phyloP scores from a whole-genome alignment of 2,113 vertebrate genomes.

The Planiliza haematocheilus region DNA sequence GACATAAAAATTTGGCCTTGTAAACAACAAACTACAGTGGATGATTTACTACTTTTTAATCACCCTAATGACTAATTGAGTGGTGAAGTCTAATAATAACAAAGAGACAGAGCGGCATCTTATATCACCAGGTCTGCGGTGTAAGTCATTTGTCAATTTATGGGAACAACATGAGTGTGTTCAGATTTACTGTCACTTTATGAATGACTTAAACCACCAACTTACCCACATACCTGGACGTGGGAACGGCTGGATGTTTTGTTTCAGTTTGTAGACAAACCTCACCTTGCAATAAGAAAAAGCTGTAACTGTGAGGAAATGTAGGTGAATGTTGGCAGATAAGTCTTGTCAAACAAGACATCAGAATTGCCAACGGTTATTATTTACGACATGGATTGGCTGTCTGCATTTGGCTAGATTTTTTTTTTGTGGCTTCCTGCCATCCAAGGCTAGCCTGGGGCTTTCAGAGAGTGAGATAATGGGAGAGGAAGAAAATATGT shows the following conservation, averaged over 20 bases:
- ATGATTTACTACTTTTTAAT: too few relatives aligned
- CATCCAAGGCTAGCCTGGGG: constrained; percentile 21
- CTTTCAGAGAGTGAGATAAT: not conserved
- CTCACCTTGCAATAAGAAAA: not conserved
- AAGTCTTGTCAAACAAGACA: not conserved
- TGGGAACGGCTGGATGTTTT: not conserved
- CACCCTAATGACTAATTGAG: too few relatives aligned
- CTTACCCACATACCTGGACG: not conserved
- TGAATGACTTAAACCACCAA: constrained; percentile 3
- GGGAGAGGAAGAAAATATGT: constrained; percentile 8
- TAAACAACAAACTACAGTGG: too few relatives aligned
- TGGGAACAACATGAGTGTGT: not conserved
- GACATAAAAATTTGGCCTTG: too few relatives aligned
- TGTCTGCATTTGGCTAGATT: constrained; percentile 5
- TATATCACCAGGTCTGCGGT: not conserved
- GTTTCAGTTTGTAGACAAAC: not conserved
- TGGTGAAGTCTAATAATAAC: too few relatives aligned
- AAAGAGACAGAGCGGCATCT: not conserved
- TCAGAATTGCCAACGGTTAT: not conserved
- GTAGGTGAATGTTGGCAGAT: not conserved
- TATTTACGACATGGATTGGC: constrained; percentile 1
- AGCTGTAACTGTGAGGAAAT: constrained; percentile 2
- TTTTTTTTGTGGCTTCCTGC: constrained; percentile 18
- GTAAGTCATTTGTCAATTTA: not conserved
- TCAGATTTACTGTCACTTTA: not conserved